Percentiles rank a stretch among this genome's conserved stretches.
Conservation (phyloP, 1,140 invertebrate genomes). For the Leucophenga varia region DNA sequence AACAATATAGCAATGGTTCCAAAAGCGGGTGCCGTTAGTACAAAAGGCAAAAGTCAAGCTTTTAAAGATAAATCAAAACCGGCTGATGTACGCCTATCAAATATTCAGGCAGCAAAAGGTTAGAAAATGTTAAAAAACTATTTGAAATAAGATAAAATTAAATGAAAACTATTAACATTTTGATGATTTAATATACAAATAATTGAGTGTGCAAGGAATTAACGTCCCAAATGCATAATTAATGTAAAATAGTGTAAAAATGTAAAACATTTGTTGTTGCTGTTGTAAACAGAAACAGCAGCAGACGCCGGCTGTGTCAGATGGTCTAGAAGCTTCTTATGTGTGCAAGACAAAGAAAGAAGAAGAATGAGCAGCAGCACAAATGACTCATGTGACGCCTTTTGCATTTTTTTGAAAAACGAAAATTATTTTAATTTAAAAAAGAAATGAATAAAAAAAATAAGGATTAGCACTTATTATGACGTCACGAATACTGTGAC, state of each 20-base stretch:
- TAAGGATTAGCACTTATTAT: too few species aligned
- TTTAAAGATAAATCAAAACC: slow-evolving; percentile 94
- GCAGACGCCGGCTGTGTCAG: slow-evolving; percentile 26
- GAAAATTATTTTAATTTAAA: slow-evolving; percentile 2
- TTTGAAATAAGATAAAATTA: not conserved
- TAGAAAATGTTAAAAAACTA: slow-evolving; percentile 39
- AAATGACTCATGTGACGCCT: slow-evolving; percentile 46
- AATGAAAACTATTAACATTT: not conserved
- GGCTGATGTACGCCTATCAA: slow-evolving; percentile 89
- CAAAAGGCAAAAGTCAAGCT: slow-evolving; percentile 54
- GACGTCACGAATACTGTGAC: too few species aligned
- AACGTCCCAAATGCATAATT: too few species aligned
- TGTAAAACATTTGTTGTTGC: slow-evolving; percentile 5
- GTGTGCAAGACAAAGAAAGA: slow-evolving; percentile 11
- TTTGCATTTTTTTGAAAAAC: not conserved
- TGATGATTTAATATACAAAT: too few species aligned
- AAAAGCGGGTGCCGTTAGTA: slow-evolving; percentile 39
- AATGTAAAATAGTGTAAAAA: slow-evolving; percentile 6
- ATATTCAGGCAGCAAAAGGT: slow-evolving; percentile 98
- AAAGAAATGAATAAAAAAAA: too few species aligned
- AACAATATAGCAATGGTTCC: slow-evolving; percentile 41
- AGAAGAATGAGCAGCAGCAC: slow-evolving; percentile 15
- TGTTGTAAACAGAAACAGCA: slow-evolving; percentile 1
- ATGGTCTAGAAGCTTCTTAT: slow-evolving; percentile 44
- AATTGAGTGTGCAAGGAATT: too few species aligned